Evolutionary conservation across 2,797 vertebrate species (phyloP), one percentile per base, ranked within the genome.

Genomic region (Cyclopterus lumpus): DNA sequence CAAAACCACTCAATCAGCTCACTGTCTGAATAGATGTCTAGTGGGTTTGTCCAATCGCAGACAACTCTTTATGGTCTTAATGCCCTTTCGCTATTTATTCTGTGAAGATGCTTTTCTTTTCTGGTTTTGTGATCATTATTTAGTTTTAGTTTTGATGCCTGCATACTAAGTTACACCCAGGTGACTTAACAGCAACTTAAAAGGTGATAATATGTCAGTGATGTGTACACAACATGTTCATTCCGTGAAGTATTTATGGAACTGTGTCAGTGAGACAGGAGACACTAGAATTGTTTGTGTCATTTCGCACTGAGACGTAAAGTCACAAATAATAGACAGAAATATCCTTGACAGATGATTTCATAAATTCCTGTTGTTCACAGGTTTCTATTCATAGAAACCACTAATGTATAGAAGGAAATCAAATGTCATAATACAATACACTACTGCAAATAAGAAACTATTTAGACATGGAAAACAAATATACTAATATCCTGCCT

Each of bases 1-100:
- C n/a, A 5, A 40, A 60, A 38, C 58, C 58, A 22, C 58, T 60
- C 58, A 22, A 60, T 60, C 58, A 38, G 58, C 58, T 38, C 32
- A 14, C 20, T 8, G 58, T 60, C 58, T 24, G 34, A 60, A 12
- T 22, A 22, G 34, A 60, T 15, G 58, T 60, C 58, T 58, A 14
- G 58, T 8, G 58, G 58, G 58, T 38, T 24, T 22, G 20, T 7
- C 34, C 34, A 3, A 36, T 59, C 57, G 12, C 20, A 10, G 32
- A 34, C 5, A 12, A 38, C 58, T 22, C 34, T 24, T 40, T 24
- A 34, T 38, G 1, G 6, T 40, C n/a, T 60, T 7, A 5, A 24
- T 60, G 58, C 32, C 32, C 55, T n/a, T 34, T 34, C 55, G 1
- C 32, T 34, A 14, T 58, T 58, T 20, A 34, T 58, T 34, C 30